phyloP scores from a whole-genome alignment of 2,797 vertebrate species.

The Pangasius djambal region DNA sequence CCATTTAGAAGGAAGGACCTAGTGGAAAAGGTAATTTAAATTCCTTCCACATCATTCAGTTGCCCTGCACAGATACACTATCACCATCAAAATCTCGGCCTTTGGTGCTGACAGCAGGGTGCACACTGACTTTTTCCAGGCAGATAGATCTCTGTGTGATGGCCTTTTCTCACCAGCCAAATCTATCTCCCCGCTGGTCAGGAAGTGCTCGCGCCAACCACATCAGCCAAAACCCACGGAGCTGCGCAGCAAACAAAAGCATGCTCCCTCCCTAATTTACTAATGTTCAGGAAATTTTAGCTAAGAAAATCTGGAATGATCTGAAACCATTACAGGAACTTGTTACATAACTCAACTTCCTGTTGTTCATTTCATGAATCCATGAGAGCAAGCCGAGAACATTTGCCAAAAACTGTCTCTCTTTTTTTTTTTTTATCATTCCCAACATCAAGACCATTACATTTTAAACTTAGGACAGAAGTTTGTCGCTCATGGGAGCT shows the following conservation, averaged over 20 bases:
- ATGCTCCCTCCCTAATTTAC: neutral
- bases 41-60: neutral
- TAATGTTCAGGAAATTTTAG: neutral
- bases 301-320: neutral
- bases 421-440: neutral
- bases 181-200: constrained; percentile 20
- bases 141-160: constrained; percentile 34
- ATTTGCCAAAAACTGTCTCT: neutral
- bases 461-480: neutral
- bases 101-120: constrained; percentile 50
- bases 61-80: constrained; percentile 32
- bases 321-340: neutral
- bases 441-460: neutral
- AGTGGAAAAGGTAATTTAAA: constrained; percentile 12
- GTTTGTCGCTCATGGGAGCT: neutral
- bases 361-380: neutral
- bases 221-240: neutral
- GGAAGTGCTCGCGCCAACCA: neutral
- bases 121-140: constrained; percentile 42
- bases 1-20: neutral
- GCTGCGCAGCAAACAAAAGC: neutral
- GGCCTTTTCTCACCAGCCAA: constrained; percentile 44
- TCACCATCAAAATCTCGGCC: constrained; percentile 44
- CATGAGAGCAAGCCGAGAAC: neutral
- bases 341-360: neutral